Evolutionary conservation across 2,113 vertebrate genomes (phyloP), one percentile per base, ranked within the genome.

Genomic region (Delphinus delphis): DNA sequence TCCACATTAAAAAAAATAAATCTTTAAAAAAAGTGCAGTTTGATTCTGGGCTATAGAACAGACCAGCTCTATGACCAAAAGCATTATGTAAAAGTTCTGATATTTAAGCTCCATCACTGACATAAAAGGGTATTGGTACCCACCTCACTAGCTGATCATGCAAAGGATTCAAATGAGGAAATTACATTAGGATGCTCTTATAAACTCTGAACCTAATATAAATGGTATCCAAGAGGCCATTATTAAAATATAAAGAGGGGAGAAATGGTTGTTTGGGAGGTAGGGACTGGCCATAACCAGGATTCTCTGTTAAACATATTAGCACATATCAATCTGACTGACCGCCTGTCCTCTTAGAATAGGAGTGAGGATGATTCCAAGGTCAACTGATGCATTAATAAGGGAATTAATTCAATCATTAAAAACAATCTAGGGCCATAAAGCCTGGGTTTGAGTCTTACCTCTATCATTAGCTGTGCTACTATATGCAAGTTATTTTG

Each of bases 191-290:
- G 17, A 17, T 83, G 53, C 5, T 97, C 31, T 92, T 80, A 87
- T 8, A 20, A 82, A 88, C 5, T 85, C 18, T 85, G 44, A 80
- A 38, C 36, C 83, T 95, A 73, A 92, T 44, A 73, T 67, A 86
- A 95, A 82, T n/a, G 28, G 33, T 62, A 55, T 92, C 55, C 20
- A 62, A 82, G 79, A 95, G 73, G 55, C 25, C 62, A 74, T 65
- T 81, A n/a, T 50, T 89, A 86, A 95, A 93, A 95, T 85, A 95
- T 73, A 86, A 93, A 90, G 68, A 60, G 44, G n/a, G 5, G 21
- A 95, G 47, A 88, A 93, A 33, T 82, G 3, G 20, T 74, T 96
- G 8, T 65, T 90, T 33, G 15, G 73, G 60, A 91, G 55, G 76
- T 93, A 68, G 60, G 23, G 14, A 88, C 65, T 28, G 47, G 28